phyloP scores from a whole-genome alignment of 1,140 invertebrate species.

The Uloborus diversus region DNA sequence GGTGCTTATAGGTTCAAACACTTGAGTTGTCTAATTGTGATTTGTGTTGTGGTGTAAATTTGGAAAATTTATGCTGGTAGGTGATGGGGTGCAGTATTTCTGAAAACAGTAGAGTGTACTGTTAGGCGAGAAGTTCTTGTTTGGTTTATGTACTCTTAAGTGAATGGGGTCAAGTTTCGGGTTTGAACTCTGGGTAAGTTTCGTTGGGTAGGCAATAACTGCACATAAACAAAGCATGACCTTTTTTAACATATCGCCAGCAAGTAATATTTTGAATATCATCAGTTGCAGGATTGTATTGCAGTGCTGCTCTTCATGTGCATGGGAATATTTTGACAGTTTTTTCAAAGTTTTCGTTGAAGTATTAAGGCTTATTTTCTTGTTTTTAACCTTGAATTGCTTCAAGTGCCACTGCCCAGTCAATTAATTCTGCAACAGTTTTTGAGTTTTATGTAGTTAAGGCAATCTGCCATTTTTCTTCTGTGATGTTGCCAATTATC shows the following conservation, averaged over 20 bases:
- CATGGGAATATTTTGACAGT: neutral
- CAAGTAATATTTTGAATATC: neutral
- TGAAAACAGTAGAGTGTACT: neutral
- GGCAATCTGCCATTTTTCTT: neutral
- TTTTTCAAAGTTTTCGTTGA: no score
- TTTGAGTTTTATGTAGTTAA: conserved; percentile 2
- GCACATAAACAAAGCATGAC: neutral
- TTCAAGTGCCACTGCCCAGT: neutral
- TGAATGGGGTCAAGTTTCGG: neutral
- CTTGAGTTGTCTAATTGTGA: neutral
- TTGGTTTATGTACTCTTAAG: neutral
- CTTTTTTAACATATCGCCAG: neutral
- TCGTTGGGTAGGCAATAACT: neutral
- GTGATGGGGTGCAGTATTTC: neutral
- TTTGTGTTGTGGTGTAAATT: neutral
- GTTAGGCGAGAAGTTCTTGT: no score
- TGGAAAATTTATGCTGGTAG: neutral
- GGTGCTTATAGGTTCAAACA: neutral
- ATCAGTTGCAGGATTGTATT: neutral
- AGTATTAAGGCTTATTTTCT: neutral
- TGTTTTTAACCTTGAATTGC: neutral
- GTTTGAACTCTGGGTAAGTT: neutral
- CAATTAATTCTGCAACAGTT: neutral
- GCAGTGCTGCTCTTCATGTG: neutral
- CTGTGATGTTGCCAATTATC: neutral